phyloP scores from a whole-genome alignment of 2,888 invertebrate genomes.

The Diadromus collaris region DNA sequence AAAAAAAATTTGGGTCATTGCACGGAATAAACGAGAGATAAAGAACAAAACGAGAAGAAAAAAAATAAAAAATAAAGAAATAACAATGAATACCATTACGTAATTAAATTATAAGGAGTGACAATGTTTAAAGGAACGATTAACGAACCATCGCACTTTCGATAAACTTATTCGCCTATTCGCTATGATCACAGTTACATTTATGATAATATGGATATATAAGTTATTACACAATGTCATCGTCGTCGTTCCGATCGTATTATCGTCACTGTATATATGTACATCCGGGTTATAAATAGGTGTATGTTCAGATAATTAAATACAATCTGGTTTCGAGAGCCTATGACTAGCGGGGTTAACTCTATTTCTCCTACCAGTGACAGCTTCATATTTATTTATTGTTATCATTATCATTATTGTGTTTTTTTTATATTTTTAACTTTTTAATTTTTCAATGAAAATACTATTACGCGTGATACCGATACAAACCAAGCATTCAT shows the following conservation, averaged over 20 bases:
- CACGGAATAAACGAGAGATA: slow-evolving; percentile 37
- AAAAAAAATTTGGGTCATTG: slow-evolving; percentile 48
- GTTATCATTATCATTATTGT: slow-evolving; percentile 11
- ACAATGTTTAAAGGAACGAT: slow-evolving; percentile 53
- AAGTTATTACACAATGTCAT: slow-evolving; percentile 72
- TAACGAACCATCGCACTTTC: slow-evolving; percentile 57
- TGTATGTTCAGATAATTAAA: slow-evolving; percentile 75
- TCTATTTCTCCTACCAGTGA: slow-evolving; percentile 65
- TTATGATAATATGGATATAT: slow-evolving; percentile 74
- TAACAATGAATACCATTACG: slow-evolving; percentile 39
- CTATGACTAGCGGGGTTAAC: slow-evolving; percentile 75
- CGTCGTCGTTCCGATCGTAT: slow-evolving; percentile 62
- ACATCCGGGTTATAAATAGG: slow-evolving; percentile 76
- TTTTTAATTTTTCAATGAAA: slow-evolving; percentile 53
- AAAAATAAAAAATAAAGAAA: slow-evolving; percentile 26
- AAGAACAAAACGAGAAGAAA: slow-evolving; percentile 3
- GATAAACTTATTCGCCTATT: slow-evolving; percentile 77
- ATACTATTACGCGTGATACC: slow-evolving; percentile 58
- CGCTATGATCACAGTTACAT: slow-evolving; percentile 80
- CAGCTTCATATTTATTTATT: slow-evolving; percentile 61
- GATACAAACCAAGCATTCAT: slow-evolving; percentile 54
- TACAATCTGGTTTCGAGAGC: slow-evolving; percentile 77
- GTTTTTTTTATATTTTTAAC: slow-evolving; percentile 46
- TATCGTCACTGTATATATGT: slow-evolving; percentile 75
- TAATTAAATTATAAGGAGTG: slow-evolving; percentile 48